Conservation (phyloP, 2,113 vertebrate species). For the Origma solitaria region DNA sequence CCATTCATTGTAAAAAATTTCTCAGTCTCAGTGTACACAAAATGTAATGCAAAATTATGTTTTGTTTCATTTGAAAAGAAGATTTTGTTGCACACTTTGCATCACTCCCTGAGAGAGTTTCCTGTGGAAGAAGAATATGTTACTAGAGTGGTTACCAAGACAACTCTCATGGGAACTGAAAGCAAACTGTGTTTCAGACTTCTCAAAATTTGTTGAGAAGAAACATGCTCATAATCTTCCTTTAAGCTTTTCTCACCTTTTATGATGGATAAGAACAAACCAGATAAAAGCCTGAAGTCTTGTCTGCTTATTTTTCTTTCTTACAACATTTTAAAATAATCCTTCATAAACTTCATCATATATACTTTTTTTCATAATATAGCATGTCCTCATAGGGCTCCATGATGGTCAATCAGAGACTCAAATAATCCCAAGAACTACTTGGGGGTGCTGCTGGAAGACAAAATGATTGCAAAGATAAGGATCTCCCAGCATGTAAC, state of each 20-base stretch:
- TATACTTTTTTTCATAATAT: not conserved
- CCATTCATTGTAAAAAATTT: not conserved
- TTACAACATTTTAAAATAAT: not conserved
- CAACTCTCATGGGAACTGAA: not conserved
- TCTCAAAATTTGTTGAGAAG: not conserved
- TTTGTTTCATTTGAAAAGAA: not conserved
- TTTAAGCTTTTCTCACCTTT: not conserved
- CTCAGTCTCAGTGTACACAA: not conserved
- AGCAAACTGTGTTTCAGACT: not conserved
- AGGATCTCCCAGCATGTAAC: not conserved
- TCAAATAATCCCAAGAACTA: not conserved
- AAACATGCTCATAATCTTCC: not conserved
- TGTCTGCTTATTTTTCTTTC: not conserved
- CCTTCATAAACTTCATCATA: not conserved
- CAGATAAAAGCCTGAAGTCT: not conserved
- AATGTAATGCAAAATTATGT: not conserved
- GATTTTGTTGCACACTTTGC: not conserved
- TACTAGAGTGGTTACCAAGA: not conserved
- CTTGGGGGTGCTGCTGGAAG: not conserved
- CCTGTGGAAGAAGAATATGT: not conserved
- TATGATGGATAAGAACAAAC: not conserved
- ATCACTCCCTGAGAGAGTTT: not conserved
- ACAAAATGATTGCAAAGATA: not conserved
- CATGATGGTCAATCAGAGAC: not conserved
- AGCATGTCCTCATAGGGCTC: not conserved